These are phyloP conservation scores for Dendrolimus houi DNA, from an alignment of 2,888 invertebrate species.

Conservation along the genomic window DNA sequence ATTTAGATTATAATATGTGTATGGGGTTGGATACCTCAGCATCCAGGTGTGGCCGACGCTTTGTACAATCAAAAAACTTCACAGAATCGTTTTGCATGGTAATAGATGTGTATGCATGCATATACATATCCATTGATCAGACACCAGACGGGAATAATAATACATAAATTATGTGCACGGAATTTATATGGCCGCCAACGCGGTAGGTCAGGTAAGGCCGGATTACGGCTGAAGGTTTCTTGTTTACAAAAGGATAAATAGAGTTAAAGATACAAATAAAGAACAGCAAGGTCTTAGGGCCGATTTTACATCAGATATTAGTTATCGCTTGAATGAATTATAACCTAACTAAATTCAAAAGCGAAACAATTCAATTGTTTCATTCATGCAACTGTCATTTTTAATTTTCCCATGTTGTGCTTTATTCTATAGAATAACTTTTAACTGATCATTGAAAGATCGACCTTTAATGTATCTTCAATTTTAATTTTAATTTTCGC, in stretches of 20 bases:
- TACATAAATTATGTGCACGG: slow-evolving; percentile 32
- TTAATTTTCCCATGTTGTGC: no score
- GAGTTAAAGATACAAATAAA: no score
- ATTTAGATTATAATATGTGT: not conserved
- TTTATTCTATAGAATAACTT: no score
- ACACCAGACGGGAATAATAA: slow-evolving; percentile 23
- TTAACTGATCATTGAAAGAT: no score
- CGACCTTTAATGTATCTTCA: no score
- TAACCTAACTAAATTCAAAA: no score
- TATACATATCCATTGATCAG: slow-evolving; percentile 38
- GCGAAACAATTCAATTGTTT: no score
- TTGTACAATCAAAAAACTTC: slow-evolving; percentile 45
- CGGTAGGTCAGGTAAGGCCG: slow-evolving; percentile 26
- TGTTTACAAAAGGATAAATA: not conserved
- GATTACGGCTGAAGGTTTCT: not conserved
- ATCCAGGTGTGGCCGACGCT: not conserved
- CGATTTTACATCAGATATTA: no score
- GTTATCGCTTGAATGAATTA: no score
- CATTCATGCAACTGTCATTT: no score
- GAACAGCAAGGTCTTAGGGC: no score
- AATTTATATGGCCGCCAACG: slow-evolving; percentile 36
- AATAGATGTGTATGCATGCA: slow-evolving; percentile 37
- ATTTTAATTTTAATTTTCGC: no score
- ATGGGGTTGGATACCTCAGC: not conserved
- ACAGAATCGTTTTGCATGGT: slow-evolving; percentile 52